Conservation (phyloP, 2,797 vertebrate genomes). For the Schizopygopsis malacanthus region DNA sequence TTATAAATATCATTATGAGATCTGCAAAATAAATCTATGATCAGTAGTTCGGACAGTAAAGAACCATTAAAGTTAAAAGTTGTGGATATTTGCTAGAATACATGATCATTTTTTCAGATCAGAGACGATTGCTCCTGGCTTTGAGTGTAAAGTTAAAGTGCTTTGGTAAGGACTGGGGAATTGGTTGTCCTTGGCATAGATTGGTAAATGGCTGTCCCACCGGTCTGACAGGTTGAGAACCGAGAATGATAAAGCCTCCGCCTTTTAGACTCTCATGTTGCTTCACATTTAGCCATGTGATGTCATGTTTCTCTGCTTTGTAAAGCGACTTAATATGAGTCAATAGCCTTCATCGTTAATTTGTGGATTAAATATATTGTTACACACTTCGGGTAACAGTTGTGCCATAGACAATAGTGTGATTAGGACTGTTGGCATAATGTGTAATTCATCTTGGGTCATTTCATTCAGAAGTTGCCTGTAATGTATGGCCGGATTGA, state of each 20-base stretch:
- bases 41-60: neutral
- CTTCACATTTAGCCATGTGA: conserved; percentile 19
- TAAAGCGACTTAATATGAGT: neutral
- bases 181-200: conserved; percentile 37
- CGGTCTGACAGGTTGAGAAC: conserved; percentile 69
- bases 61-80: neutral
- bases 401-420: neutral
- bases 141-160: conserved; percentile 8
- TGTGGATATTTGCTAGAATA: neutral
- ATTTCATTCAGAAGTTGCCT: neutral
- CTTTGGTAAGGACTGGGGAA: conserved; percentile 12
- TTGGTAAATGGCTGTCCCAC: conserved; percentile 55
- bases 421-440: neutral
- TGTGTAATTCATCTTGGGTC: neutral
- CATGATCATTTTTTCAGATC: neutral
- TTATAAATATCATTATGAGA: neutral
- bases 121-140: neutral
- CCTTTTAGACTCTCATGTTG: conserved; percentile 27
- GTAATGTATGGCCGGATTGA: neutral
- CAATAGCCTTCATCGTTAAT: neutral
- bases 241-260: conserved; percentile 36
- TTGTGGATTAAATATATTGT: conserved; percentile 8
- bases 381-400: neutral
- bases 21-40: neutral
- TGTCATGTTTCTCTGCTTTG: conserved; percentile 14